These are phyloP conservation scores for Arrhopalites spinosus DNA, from an alignment of 2,888 invertebrate species.

Conservation along the genomic window DNA sequence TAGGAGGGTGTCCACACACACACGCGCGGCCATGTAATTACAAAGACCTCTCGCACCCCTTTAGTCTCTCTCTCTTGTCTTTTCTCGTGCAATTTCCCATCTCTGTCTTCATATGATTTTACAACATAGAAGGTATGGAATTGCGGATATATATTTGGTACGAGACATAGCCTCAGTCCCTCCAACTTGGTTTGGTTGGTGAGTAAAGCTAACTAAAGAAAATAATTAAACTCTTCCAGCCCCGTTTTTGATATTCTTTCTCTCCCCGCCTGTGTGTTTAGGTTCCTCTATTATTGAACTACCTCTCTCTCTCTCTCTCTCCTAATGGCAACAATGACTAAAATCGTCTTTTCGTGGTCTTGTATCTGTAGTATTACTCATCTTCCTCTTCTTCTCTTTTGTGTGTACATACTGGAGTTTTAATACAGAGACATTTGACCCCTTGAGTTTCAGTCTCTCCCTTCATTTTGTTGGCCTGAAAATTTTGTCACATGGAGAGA, in stretches of 20 bases:
- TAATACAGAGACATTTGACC: no score
- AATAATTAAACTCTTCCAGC: conserved; percentile 36
- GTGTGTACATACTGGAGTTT: no score
- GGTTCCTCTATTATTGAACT: conserved; percentile 21
- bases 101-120: neutral
- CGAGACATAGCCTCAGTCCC: neutral
- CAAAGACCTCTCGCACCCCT: neutral
- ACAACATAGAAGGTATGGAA: neutral
- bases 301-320: no score
- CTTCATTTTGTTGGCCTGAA: neutral
- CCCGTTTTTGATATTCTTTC: conserved; percentile 36
- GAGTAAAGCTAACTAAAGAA: conserved; percentile 22
- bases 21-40: conserved; percentile 33
- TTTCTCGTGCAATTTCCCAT: conserved; percentile 2
- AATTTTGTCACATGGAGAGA: neutral
- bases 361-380: no score
- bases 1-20: conserved; percentile 34
- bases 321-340: no score
- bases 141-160: neutral
- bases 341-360: no score
- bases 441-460: no score
- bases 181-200: neutral
- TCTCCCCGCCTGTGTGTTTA: neutral
- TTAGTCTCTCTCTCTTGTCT: neutral
- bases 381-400: no score